Evolutionary conservation across 2,888 invertebrate species (phyloP).

Genomic region (Nasonovia ribisnigri): DNA sequence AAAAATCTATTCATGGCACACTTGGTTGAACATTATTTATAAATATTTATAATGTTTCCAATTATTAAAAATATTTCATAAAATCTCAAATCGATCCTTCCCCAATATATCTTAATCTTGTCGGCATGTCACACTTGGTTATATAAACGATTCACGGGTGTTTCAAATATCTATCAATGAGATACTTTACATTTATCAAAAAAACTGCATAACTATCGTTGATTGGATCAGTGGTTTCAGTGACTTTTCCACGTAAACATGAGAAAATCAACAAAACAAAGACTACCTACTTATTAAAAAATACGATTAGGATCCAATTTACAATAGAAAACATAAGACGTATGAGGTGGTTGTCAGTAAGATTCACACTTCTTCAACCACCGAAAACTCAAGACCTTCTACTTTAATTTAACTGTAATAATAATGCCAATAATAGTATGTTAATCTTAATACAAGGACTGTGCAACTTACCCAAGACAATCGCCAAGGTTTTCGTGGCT

Average conservation of each 20-base stretch:
- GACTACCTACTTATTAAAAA: not conserved
- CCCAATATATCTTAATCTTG: not conserved
- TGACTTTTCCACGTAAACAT: not conserved
- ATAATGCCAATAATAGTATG: not conserved
- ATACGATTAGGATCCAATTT: not conserved
- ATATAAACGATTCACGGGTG: not conserved
- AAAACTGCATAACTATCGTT: not conserved
- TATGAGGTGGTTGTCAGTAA: not conserved
- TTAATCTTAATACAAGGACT: not conserved
- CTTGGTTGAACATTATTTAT: not conserved
- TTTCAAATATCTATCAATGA: not conserved
- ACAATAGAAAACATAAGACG: not conserved
- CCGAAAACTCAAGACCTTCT: not conserved
- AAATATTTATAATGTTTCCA: not conserved
- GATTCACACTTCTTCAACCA: not conserved
- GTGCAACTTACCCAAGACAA: slow-evolving; percentile 89
- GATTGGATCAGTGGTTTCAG: not conserved
- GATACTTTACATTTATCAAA: not conserved
- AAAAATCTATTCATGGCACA: not conserved
- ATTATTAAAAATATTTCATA: not conserved
- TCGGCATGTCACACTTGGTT: no score
- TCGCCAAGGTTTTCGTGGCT: slow-evolving; percentile 98
- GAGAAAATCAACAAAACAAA: not conserved
- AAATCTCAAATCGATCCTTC: not conserved
- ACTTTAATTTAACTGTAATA: not conserved